These are phyloP conservation scores for Oscheius onirici DNA, from an alignment of 2,888 invertebrate genomes.

Conservation along the genomic window DNA sequence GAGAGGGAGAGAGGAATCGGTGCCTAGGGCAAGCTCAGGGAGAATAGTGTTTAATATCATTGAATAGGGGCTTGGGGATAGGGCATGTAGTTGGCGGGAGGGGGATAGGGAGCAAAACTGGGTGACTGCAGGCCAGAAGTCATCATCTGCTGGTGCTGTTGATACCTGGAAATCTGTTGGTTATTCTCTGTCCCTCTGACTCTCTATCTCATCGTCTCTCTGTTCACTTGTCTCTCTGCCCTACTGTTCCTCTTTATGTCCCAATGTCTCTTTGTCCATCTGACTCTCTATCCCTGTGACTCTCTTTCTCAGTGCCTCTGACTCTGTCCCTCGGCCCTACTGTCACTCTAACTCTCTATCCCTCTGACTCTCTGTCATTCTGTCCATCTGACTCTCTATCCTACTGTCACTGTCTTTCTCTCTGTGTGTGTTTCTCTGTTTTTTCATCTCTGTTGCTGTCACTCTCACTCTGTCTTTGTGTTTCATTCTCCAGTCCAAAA, in stretches of 20 bases:
- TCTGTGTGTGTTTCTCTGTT: conserved; percentile 5
- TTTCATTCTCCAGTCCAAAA: not conserved
- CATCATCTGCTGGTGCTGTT: conserved; percentile 5
- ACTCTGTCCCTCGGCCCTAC: too few species aligned
- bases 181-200: not conserved
- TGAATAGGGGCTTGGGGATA: not conserved
- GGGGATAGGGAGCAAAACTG: not conserved
- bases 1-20: too few species aligned
- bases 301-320: not conserved
- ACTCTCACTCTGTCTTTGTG: not conserved
- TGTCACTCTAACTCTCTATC: too few species aligned
- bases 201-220: not conserved
- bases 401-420: conserved; percentile 15
- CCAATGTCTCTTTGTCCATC: too few species aligned
- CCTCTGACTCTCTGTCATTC: too few species aligned
- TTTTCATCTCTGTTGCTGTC: not conserved
- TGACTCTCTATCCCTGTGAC: too few species aligned
- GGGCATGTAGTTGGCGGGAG: not conserved
- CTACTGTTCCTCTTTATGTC: not conserved
- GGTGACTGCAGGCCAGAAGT: not conserved
- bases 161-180: too few species aligned
- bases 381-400: not conserved
- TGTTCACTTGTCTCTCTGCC: conserved; percentile 2
- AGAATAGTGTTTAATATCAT: not conserved
- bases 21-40: conserved; percentile 21